phyloP scores from a whole-genome alignment of 2,113 vertebrate genomes.

The Anguilla japonica region DNA sequence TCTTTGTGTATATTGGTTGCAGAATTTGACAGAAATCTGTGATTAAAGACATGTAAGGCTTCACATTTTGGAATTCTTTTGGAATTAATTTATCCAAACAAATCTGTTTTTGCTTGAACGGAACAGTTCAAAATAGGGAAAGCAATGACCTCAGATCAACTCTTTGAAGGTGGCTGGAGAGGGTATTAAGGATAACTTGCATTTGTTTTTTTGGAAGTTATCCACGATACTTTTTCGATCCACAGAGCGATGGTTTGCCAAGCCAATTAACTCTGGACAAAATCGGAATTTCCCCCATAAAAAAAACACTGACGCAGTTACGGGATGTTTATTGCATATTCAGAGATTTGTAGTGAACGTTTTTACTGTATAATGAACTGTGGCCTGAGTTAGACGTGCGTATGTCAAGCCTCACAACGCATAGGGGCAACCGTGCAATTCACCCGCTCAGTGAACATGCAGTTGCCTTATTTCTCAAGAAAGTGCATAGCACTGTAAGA shows the following conservation, averaged over 20 bases:
- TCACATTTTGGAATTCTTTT: too few relatives aligned
- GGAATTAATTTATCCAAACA: not conserved
- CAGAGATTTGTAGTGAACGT: not conserved
- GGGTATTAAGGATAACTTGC: not conserved
- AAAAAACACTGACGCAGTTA: not conserved
- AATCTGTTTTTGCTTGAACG: not conserved
- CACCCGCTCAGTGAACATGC: not conserved
- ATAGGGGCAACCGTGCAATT: not conserved
- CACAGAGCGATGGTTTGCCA: not conserved
- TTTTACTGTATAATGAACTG: not conserved
- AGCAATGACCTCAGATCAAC: not conserved
- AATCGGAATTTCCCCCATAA: not conserved
- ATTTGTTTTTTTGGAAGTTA: not conserved
- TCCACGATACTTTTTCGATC: not conserved
- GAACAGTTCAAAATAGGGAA: not conserved
- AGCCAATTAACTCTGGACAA: not conserved
- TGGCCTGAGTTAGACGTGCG: not conserved
- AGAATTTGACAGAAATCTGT: too few relatives aligned
- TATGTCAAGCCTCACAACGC: not conserved
- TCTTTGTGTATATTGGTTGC: not conserved
- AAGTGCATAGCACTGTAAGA: not conserved
- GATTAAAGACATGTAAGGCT: too few relatives aligned
- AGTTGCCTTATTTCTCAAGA: not conserved
- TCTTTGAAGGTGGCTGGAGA: not conserved
- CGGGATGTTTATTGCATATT: not conserved